Percentiles rank a stretch among this genome's conserved stretches.
Evolutionary conservation across 2,113 vertebrate genomes (phyloP).

Genomic region (Oreocharis arfaki): DNA sequence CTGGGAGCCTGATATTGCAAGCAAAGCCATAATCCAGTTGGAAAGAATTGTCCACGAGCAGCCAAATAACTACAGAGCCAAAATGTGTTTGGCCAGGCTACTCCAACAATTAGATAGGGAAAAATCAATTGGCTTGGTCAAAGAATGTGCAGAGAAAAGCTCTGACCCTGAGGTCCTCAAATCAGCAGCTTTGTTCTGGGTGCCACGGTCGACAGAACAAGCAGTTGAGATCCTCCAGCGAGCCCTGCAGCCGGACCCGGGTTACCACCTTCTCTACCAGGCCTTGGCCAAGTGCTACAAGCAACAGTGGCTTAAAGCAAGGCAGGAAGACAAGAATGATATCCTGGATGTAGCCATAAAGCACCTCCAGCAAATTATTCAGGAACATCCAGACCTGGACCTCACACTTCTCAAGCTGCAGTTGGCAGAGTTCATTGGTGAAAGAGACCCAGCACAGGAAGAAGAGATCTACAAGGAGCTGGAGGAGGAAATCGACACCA

Average conservation of each 20-base stretch:
- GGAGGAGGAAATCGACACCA: background rate
- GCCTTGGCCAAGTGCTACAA: background rate
- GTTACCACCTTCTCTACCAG: background rate
- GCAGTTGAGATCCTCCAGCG: fast-evolving
- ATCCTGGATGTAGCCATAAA: background rate
- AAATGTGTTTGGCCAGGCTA: background rate
- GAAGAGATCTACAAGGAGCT: background rate
- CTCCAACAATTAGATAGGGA: fast-evolving
- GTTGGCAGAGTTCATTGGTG: background rate
- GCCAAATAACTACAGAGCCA: background rate
- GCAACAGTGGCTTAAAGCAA: background rate
- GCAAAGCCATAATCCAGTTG: background rate
- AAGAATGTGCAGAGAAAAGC: background rate
- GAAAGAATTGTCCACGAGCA: background rate
- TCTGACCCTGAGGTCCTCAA: background rate
- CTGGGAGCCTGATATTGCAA: background rate
- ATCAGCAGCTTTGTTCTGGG: background rate
- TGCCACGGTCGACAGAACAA: fast-evolving
- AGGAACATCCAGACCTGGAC: background rate
- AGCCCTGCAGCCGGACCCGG: background rate
- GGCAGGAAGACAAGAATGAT: fast-evolving
- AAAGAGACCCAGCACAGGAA: fast-evolving
- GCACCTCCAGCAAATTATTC: background rate
- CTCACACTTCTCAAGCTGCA: background rate
- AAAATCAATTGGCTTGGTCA: background rate